Evolutionary conservation across 1,140 invertebrate genomes (phyloP).

Genomic region (Sitobion miscanthi): DNA sequence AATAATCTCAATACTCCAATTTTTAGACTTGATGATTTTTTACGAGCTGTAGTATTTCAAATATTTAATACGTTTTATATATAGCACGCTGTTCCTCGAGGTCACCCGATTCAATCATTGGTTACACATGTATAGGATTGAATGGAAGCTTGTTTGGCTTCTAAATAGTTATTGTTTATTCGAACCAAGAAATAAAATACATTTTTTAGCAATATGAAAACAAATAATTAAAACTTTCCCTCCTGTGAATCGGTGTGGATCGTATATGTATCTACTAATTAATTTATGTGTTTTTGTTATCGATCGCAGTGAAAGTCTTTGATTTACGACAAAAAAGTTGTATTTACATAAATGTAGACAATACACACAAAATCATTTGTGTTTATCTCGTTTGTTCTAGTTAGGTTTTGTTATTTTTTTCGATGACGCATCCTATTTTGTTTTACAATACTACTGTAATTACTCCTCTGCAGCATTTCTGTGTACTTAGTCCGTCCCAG

Average conservation of each 20-base stretch:
- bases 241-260: not conserved
- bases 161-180: not conserved
- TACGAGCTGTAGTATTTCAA: not conserved
- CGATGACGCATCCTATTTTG: not conserved
- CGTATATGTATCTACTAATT: not conserved
- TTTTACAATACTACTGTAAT: constrained; percentile 41
- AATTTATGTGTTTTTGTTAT: not conserved
- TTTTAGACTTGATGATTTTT: not conserved
- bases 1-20: not conserved
- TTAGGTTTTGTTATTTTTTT: constrained; percentile 26
- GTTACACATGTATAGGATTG: not conserved
- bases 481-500: not conserved
- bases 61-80: not conserved
- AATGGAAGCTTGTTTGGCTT: not conserved
- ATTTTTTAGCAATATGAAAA: not conserved
- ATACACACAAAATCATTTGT: not conserved
- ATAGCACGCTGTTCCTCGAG: not conserved
- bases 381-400: constrained; percentile 22
- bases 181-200: not conserved
- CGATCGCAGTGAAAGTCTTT: not conserved
- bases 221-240: constrained; percentile 32
- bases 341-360: constrained; percentile 7
- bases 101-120: not conserved
- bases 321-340: not conserved
- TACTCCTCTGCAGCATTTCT: not conserved